Percentiles rank a stretch among this genome's conserved stretches.
These are phyloP conservation scores for Caprella mutica DNA, from an alignment of 2,888 invertebrate species.

Conservation along the genomic window DNA sequence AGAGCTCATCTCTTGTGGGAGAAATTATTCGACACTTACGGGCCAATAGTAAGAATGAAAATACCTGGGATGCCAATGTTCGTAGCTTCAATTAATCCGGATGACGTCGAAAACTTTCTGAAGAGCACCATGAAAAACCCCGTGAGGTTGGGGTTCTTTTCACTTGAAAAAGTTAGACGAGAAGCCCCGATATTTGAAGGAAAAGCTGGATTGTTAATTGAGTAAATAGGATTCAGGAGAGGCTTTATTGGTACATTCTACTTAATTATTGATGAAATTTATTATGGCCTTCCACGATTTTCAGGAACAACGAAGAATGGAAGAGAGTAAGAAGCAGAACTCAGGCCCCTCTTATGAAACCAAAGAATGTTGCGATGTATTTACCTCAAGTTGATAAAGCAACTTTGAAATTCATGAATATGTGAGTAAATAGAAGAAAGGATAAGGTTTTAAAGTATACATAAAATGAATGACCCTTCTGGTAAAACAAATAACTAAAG, in stretches of 20 bases:
- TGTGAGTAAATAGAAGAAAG: no score
- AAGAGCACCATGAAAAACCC: constrained; percentile 5
- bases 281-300: no score
- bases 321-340: constrained; percentile 74
- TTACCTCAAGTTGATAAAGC: constrained; percentile 40
- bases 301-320: constrained; percentile 88
- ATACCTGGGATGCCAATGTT: not conserved
- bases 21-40: not conserved
- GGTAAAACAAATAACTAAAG: no score
- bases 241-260: no score
- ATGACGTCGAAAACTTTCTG: constrained; percentile 4
- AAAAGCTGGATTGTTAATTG: not conserved
- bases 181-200: no score
- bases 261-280: no score
- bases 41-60: constrained; percentile 1
- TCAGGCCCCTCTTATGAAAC: constrained; percentile 75
- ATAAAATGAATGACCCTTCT: no score
- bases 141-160: not conserved
- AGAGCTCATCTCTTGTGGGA: no score
- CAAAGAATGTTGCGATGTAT: constrained; percentile 47
- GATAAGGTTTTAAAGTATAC: no score
- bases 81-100: not conserved
- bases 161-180: not conserved
- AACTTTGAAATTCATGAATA: constrained; percentile 39
- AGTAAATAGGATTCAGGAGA: not conserved